A percentile compares a stretch with the other conserved stretches of the same genome.
These are phyloP conservation scores for Sciurus vulgaris DNA, from an alignment of 2,797 vertebrate genomes.

Conservation along the genomic window DNA sequence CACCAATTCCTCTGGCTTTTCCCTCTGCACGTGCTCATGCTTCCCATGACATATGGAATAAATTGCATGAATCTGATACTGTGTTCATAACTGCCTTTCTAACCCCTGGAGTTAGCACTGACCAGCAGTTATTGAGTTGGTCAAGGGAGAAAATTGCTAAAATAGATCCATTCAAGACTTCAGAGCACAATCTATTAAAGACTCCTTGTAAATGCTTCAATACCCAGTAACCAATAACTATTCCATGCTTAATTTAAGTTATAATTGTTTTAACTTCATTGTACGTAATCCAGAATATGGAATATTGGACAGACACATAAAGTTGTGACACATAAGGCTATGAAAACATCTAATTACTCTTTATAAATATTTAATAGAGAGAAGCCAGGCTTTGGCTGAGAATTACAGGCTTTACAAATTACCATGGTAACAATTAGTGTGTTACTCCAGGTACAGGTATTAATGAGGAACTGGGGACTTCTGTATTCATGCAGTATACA, in stretches of 20 bases:
- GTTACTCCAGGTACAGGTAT: conserved; percentile 31
- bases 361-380: conserved; percentile 74
- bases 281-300: neutral
- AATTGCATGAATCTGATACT: neutral
- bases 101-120: neutral
- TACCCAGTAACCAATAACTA: neutral
- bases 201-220: neutral
- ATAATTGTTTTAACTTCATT: conserved; percentile 54
- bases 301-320: conserved; percentile 37
- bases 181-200: neutral
- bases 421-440: conserved; percentile 66
- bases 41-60: neutral
- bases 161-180: neutral
- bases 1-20: neutral
- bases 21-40: neutral
- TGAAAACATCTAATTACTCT: conserved; percentile 62
- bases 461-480: conserved; percentile 54
- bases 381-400: conserved; percentile 38
- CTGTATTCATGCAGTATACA: neutral
- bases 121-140: neutral
- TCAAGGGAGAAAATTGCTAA: neutral
- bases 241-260: conserved; percentile 36
- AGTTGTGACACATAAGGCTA: neutral
- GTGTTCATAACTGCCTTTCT: neutral
- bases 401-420: conserved; percentile 65